phyloP scores from a whole-genome alignment of 2,888 invertebrate species.

The Norana najaformis region DNA sequence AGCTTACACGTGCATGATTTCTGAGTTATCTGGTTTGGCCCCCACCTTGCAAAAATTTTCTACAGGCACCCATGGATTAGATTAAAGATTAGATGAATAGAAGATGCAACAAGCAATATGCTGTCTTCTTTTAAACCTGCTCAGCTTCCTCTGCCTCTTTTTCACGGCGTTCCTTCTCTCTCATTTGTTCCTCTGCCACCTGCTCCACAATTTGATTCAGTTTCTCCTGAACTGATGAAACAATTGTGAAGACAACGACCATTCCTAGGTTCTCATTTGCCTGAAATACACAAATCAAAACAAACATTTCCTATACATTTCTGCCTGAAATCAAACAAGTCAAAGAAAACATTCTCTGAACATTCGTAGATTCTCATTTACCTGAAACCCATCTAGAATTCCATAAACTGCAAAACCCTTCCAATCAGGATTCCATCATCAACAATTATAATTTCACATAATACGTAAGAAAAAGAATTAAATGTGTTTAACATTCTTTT shows the following conservation, averaged over 20 bases:
- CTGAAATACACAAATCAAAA: constrained; percentile 31
- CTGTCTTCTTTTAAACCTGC: constrained; percentile 68
- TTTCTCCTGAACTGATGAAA: constrained; percentile 91
- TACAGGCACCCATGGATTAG: too few species aligned
- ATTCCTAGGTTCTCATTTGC: constrained; percentile 84
- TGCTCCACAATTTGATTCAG: constrained; percentile 77
- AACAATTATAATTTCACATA: neutral
- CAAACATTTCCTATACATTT: neutral
- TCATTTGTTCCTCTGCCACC: constrained; percentile 72
- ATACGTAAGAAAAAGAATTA: neutral
- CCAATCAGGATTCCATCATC: neutral
- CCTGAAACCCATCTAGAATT: neutral
- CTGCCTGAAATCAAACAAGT: neutral
- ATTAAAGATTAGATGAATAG: too few species aligned
- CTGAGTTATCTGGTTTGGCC: too few species aligned
- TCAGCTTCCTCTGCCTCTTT: constrained; percentile 84
- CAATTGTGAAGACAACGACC: constrained; percentile 95
- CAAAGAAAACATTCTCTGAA: neutral
- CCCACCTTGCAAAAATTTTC: too few species aligned
- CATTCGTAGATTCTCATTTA: neutral
- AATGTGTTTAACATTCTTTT: neutral
- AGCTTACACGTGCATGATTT: too few species aligned
- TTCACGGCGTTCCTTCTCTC: constrained; percentile 71
- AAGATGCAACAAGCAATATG: neutral
- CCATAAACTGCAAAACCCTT: neutral